A percentile compares a stretch with the other conserved stretches of the same genome.
Evolutionary conservation across 1,140 invertebrate genomes (phyloP).

Genomic region (Homalodisca vitripennis): DNA sequence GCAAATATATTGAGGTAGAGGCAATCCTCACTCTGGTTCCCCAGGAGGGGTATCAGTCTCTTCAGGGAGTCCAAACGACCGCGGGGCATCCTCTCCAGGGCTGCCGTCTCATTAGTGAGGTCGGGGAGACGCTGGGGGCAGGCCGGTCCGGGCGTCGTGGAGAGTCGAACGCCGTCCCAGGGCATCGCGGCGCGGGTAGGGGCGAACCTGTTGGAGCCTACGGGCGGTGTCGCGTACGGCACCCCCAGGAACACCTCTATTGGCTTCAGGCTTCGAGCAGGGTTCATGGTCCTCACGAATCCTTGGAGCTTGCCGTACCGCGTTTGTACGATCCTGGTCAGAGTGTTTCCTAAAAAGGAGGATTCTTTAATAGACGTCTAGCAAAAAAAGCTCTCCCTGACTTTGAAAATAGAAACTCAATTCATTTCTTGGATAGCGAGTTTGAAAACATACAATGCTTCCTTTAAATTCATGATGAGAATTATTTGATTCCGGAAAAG

Average conservation of each 20-base stretch:
- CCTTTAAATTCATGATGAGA: too few species aligned
- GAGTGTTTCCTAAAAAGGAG: conserved; percentile 25
- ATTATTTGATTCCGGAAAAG: too few species aligned
- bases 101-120: conserved; percentile 79
- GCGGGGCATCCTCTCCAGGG: conserved; percentile 80
- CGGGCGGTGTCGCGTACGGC: conserved; percentile 90
- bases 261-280: conserved; percentile 66
- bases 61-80: conserved; percentile 83
- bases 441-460: too few species aligned
- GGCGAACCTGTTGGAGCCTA: conserved; percentile 75
- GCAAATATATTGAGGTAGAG: conserved; percentile 94
- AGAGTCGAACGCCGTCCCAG: conserved; percentile 80
- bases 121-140: conserved; percentile 87
- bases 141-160: conserved; percentile 77
- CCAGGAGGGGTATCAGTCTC: conserved; percentile 76
- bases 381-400: too few species aligned
- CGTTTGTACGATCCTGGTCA: conserved; percentile 73
- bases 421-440: too few species aligned
- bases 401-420: too few species aligned
- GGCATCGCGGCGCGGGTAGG: conserved; percentile 85
- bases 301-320: conserved; percentile 81
- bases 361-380: too few species aligned
- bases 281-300: conserved; percentile 70
- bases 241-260: conserved; percentile 90
- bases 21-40: conserved; percentile 94